Conservation (phyloP, 1,140 invertebrate genomes). For the Plectrocnemia conspersa region DNA sequence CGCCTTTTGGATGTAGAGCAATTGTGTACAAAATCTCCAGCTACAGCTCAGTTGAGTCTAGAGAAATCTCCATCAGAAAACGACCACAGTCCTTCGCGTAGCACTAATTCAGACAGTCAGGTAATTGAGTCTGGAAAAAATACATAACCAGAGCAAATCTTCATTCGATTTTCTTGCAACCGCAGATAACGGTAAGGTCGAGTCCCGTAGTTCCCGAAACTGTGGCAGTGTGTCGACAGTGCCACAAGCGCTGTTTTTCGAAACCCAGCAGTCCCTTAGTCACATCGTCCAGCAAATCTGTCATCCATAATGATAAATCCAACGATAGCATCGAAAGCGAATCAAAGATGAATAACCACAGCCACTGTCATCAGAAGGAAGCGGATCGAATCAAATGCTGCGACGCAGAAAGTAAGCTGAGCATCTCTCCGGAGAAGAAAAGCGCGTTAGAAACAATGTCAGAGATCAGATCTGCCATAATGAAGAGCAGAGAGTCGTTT, state of each 20-base stretch:
- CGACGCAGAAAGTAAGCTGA: constrained; percentile 25
- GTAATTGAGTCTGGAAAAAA: constrained; percentile 41
- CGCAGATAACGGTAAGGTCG: constrained; percentile 64
- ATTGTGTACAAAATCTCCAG: constrained; percentile 41
- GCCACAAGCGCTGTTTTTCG: constrained; percentile 66
- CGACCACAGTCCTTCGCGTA: constrained; percentile 61
- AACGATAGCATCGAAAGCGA: constrained; percentile 15
- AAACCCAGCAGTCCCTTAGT: constrained; percentile 48
- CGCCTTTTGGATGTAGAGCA: constrained; percentile 52
- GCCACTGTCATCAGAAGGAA: constrained; percentile 24
- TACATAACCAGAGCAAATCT: background rate
- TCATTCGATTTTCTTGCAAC: constrained; percentile 20
- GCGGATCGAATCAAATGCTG: constrained; percentile 21
- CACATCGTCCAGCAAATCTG: constrained; percentile 17
- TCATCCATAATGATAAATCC: background rate
- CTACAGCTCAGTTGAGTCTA: constrained; percentile 40
- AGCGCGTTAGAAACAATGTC: constrained; percentile 4
- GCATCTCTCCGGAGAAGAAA: constrained; percentile 28
- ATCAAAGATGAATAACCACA: constrained; percentile 18
- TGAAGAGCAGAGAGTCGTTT: constrained; percentile 33
- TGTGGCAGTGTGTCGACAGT: constrained; percentile 64
- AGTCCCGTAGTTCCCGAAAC: constrained; percentile 61
- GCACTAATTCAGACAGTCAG: constrained; percentile 68
- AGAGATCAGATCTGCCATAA: constrained; percentile 20
- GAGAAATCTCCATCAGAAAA: constrained; percentile 50